Conservation (phyloP, 2,888 invertebrate species). For the Julus scandinavius region DNA sequence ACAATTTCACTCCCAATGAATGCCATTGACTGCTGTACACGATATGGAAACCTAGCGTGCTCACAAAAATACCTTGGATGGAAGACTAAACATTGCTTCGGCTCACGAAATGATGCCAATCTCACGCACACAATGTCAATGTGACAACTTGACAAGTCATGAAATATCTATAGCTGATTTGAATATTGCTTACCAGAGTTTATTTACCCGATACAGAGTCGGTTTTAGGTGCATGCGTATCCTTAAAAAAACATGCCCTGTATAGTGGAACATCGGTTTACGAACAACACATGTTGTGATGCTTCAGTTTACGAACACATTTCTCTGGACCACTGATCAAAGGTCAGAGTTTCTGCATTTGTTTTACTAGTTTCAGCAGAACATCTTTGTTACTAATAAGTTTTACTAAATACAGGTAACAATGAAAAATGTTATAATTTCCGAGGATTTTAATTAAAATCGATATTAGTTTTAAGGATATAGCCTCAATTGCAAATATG, state of each 20-base stretch:
- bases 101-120: not conserved
- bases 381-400: too few species aligned
- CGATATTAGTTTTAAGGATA: too few species aligned
- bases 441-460: too few species aligned
- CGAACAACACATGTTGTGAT: too few species aligned
- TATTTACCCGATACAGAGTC: not conserved
- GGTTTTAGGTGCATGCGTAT: not conserved
- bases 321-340: too few species aligned
- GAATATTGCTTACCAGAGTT: not conserved
- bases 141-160: constrained; percentile 29
- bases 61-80: not conserved
- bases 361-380: too few species aligned
- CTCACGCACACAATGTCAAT: constrained; percentile 37
- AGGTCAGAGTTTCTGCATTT: too few species aligned
- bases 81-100: not conserved
- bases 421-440: too few species aligned
- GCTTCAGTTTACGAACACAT: too few species aligned
- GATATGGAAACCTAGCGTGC: not conserved
- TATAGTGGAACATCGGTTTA: too few species aligned
- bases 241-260: not conserved
- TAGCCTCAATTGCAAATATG: too few species aligned
- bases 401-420: too few species aligned
- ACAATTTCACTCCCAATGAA: not conserved
- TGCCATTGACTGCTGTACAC: not conserved
- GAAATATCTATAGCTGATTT: not conserved